Percentiles rank a stretch among this genome's conserved stretches.
Evolutionary conservation across 2,797 vertebrate genomes (phyloP).

Genomic region (Acanthis flammea): DNA sequence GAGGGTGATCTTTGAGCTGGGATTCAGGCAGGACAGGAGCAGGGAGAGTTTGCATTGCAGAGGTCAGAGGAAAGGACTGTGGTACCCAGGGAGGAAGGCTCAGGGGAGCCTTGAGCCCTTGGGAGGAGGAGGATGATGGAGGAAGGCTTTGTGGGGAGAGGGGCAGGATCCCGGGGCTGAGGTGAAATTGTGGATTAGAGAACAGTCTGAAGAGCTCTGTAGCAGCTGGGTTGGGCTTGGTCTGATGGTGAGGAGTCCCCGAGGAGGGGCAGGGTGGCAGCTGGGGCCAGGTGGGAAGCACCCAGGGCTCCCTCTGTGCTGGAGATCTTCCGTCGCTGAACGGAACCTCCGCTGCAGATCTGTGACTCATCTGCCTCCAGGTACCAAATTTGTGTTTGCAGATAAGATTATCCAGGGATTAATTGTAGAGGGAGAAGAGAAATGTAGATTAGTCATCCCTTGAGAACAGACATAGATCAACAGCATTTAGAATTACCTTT

Average conservation of each 20-base stretch:
- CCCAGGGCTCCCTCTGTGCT: background rate
- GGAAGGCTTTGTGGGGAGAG: background rate
- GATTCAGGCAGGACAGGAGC: rapidly evolving
- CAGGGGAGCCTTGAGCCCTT: rapidly evolving
- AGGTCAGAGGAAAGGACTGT: background rate
- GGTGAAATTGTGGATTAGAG: rapidly evolving
- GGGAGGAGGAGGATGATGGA: background rate
- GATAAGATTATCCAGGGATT: conserved; percentile 64
- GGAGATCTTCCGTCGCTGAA: background rate
- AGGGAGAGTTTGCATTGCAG: background rate
- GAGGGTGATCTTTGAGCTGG: rapidly evolving
- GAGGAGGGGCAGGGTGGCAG: background rate
- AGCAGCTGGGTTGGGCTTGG: background rate
- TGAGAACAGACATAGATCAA: conserved; percentile 60
- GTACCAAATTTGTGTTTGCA: conserved; percentile 18
- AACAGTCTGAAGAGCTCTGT: background rate
- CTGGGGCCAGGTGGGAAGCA: background rate
- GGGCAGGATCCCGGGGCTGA: background rate
- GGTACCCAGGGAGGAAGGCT: background rate
- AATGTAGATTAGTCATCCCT: conserved; percentile 55
- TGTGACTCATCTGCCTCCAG: conserved; percentile 36
- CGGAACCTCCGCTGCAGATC: background rate
- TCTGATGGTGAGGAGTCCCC: rapidly evolving
- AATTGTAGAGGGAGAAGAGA: conserved; percentile 59
- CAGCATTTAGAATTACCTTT: conserved; percentile 43